These are phyloP conservation scores for Zaprionus ornatus DNA, from an alignment of 1,140 invertebrate species.

Conservation along the genomic window DNA sequence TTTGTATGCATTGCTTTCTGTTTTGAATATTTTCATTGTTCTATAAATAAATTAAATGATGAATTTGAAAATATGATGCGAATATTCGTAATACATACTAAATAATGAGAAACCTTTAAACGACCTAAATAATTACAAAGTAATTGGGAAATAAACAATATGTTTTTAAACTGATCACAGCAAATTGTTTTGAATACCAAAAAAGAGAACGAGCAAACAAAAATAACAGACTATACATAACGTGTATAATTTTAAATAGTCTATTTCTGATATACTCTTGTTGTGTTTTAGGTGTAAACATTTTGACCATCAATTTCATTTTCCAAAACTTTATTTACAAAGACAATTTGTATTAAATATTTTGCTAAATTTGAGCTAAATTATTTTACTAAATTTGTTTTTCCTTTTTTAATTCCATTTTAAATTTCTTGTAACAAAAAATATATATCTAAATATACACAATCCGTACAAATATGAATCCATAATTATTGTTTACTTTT, in stretches of 20 bases:
- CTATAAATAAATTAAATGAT: conserved; percentile 59
- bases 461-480: conserved; percentile 36
- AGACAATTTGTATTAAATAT: conserved; percentile 49
- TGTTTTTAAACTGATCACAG: conserved; percentile 75
- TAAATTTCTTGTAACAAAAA: conserved; percentile 49
- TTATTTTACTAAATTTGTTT: conserved; percentile 30
- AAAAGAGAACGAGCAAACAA: conserved; percentile 42
- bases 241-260: conserved; percentile 1
- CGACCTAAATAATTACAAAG: conserved; percentile 42
- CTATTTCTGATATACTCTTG: conserved; percentile 22
- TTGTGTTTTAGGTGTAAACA: conserved; percentile 14
- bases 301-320: conserved; percentile 26
- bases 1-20: conserved; percentile 15
- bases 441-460: conserved; percentile 37
- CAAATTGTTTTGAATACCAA: conserved; percentile 68
- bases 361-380: conserved; percentile 59
- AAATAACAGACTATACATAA: conserved; percentile 7
- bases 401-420: conserved; percentile 22
- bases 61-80: conserved; percentile 23
- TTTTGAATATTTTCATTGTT: conserved; percentile 3
- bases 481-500: conserved; percentile 42
- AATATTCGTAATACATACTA: conserved; percentile 39
- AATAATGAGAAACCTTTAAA: conserved; percentile 67
- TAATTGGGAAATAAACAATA: conserved; percentile 31
- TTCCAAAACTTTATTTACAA: conserved; percentile 64